These are phyloP conservation scores for Cherax quadricarinatus DNA, from an alignment of 1,140 invertebrate species.

Conservation along the genomic window DNA sequence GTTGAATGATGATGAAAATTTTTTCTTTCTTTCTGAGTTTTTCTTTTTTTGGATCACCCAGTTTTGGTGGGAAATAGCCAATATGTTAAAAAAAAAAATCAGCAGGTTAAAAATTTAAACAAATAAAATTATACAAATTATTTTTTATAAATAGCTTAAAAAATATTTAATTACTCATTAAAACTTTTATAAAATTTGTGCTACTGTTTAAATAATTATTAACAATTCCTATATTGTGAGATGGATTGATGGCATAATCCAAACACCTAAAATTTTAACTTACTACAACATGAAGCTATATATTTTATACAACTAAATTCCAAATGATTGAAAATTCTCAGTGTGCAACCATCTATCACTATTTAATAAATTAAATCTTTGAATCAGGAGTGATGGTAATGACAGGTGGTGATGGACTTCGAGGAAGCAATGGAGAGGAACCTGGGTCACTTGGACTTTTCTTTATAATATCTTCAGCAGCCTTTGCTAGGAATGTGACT, in stretches of 20 bases:
- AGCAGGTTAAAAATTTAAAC: too few species aligned
- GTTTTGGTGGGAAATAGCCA: too few species aligned
- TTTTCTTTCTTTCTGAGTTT: too few species aligned
- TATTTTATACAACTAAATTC: not conserved
- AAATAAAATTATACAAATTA: not conserved
- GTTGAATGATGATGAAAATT: too few species aligned
- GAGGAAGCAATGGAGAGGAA: not conserved
- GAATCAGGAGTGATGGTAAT: slow-evolving; percentile 31
- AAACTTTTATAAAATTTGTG: not conserved
- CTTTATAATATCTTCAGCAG: slow-evolving; percentile 16
- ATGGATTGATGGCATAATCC: not conserved
- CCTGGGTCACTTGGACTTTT: not conserved
- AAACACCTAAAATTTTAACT: not conserved
- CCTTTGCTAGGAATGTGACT: slow-evolving; percentile 17
- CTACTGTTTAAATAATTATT: not conserved
- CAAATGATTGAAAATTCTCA: not conserved
- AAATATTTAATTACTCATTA: not conserved
- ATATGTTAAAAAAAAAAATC: too few species aligned
- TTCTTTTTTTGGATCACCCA: too few species aligned
- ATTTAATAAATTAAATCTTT: slow-evolving; percentile 17
- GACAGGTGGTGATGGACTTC: not conserved
- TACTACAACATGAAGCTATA: not conserved
- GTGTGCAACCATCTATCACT: not conserved
- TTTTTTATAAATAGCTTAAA: not conserved
- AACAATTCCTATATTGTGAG: not conserved